Evolutionary conservation across 2,113 vertebrate genomes (phyloP).

Genomic region (Nycticebus coucang): DNA sequence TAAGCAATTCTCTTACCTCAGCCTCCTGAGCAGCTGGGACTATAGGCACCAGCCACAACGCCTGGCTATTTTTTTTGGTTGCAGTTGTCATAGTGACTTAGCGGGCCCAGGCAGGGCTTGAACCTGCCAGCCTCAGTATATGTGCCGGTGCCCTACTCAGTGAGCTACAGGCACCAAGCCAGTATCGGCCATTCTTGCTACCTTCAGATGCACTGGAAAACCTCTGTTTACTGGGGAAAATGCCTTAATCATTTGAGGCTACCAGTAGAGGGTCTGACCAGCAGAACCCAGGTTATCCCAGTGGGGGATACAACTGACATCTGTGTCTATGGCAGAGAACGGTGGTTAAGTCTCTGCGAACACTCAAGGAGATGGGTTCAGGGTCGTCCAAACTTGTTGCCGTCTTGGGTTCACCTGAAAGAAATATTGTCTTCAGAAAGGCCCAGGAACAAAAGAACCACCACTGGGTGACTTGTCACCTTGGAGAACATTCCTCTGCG

Average conservation of each 20-base stretch:
- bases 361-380: neutral
- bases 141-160: too few species aligned
- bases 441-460: neutral
- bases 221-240: constrained; percentile 52
- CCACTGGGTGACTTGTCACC: neutral
- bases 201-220: neutral
- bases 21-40: too few species aligned
- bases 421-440: neutral
- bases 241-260: constrained; percentile 39
- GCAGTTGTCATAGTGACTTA: too few species aligned
- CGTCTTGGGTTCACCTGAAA: neutral
- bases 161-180: too few species aligned
- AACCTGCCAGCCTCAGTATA: too few species aligned
- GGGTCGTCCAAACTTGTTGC: neutral
- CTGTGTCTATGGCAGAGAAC: neutral
- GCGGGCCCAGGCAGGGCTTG: too few species aligned
- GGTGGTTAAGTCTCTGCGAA: neutral
- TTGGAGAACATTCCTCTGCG: neutral
- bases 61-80: too few species aligned
- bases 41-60: too few species aligned
- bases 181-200: constrained; percentile 29
- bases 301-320: neutral
- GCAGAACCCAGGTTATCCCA: neutral
- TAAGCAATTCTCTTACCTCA: too few species aligned
- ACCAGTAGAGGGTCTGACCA: neutral